Conservation (phyloP, 2,888 invertebrate genomes). For the Prosapia bicincta region DNA sequence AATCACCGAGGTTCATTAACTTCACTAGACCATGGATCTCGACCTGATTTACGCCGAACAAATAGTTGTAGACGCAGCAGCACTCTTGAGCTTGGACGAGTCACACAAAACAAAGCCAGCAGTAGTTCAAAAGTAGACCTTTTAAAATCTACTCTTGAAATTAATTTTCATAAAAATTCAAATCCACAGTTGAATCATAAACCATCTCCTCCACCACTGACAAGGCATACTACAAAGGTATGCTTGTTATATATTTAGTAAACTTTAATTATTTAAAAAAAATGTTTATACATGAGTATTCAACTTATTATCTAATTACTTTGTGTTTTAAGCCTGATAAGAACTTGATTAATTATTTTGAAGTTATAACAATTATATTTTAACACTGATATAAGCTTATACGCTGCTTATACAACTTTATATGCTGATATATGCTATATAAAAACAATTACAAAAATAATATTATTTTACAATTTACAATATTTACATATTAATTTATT, state of each 20-base stretch:
- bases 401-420: no score
- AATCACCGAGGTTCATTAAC: conserved; percentile 73
- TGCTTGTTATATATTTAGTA: conserved; percentile 20
- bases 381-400: no score
- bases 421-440: no score
- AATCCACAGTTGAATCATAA: conserved; percentile 34
- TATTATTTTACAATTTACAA: no score
- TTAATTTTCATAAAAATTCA: conserved; percentile 48
- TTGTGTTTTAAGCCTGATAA: no score
- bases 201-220: conserved; percentile 13
- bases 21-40: conserved; percentile 54
- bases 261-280: no score
- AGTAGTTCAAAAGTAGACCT: conserved; percentile 63
- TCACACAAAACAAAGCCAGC: conserved; percentile 38
- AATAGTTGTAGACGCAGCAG: conserved; percentile 37
- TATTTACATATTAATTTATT: no score
- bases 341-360: no score
- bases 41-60: conserved; percentile 29
- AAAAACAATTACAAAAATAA: no score
- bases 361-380: no score
- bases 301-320: no score
- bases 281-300: no score
- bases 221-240: conserved; percentile 27
- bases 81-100: conserved; percentile 32
- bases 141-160: conserved; percentile 66